phyloP scores from a whole-genome alignment of 1,140 invertebrate genomes.

The Orussus abietinus region DNA sequence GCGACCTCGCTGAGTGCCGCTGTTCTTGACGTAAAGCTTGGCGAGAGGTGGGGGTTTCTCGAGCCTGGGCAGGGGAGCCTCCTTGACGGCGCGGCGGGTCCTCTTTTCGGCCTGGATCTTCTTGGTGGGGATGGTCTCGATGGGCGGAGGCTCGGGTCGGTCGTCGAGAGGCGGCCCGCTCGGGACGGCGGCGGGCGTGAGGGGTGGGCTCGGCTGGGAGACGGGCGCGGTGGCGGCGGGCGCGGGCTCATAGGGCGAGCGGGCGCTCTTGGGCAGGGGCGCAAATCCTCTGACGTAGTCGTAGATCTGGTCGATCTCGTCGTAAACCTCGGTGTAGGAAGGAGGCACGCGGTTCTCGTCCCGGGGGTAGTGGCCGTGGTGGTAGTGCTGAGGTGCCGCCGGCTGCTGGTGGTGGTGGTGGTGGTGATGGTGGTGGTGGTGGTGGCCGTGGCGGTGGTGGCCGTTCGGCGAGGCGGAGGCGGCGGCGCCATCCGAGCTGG shows the following conservation, averaged over 20 bases:
- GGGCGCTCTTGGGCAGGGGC: constrained; percentile 77
- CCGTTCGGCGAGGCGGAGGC: too few species aligned
- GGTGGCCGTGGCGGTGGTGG: constrained; percentile 46
- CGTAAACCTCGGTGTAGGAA: constrained; percentile 77
- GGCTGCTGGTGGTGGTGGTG: constrained; percentile 37
- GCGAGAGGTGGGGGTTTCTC: constrained; percentile 57
- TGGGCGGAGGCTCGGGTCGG: constrained; percentile 82
- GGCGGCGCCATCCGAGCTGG: constrained; percentile 69
- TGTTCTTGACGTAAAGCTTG: constrained; percentile 76
- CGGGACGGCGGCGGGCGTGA: constrained; percentile 44
- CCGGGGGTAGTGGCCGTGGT: constrained; percentile 39
- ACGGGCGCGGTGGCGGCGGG: constrained; percentile 17
- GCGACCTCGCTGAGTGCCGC: constrained; percentile 61
- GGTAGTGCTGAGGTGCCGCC: constrained; percentile 39
- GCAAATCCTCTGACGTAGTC: constrained; percentile 91
- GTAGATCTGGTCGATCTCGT: constrained; percentile 96
- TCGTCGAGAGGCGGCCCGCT: constrained; percentile 53
- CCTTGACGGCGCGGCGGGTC: constrained; percentile 57
- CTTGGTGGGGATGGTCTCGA: constrained; percentile 85
- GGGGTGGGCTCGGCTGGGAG: constrained; percentile 27
- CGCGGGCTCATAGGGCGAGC: constrained; percentile 59
- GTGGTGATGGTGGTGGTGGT: constrained; percentile 52
- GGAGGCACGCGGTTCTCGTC: constrained; percentile 54
- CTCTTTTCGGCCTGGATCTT: constrained; percentile 71
- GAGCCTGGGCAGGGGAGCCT: constrained; percentile 42